A percentile compares a stretch with the other conserved stretches of the same genome.
Conservation (phyloP, 2,888 invertebrate species). For the Scaptomyza tumidula region DNA sequence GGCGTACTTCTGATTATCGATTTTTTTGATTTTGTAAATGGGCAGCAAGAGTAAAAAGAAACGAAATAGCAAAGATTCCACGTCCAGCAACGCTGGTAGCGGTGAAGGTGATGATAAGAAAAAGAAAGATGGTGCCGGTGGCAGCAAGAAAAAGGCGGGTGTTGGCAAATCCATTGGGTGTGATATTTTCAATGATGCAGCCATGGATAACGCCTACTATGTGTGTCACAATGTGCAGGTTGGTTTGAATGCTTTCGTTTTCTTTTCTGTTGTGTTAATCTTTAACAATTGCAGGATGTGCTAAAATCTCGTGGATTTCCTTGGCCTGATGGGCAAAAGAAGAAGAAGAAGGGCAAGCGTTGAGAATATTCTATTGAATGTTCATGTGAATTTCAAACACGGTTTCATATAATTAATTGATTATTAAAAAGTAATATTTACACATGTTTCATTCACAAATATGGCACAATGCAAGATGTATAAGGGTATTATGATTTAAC, state of each 20-base stretch:
- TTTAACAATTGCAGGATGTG: conserved; percentile 87
- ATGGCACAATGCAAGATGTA: neutral
- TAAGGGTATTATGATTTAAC: conserved; percentile 12
- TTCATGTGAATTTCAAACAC: neutral
- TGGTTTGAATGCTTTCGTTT: neutral
- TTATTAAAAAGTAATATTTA: neutral
- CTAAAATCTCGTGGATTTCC: conserved; percentile 94
- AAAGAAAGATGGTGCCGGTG: conserved; percentile 85
- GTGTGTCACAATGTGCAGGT: conserved; percentile 96
- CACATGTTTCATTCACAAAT: conserved; percentile 5
- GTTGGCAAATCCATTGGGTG: conserved; percentile 89
- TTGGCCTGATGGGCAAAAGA: conserved; percentile 94
- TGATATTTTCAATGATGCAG: conserved; percentile 94
- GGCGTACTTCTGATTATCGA: conserved; percentile 1
- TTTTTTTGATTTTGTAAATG: conserved; percentile 62
- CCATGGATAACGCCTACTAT: conserved; percentile 97
- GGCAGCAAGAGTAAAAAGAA: conserved; percentile 86
- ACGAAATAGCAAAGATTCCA: conserved; percentile 86
- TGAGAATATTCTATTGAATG: conserved; percentile 33
- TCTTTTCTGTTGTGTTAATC: neutral
- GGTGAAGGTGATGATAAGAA: conserved; percentile 84
- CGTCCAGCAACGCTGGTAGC: conserved; percentile 77
- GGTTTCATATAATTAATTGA: neutral
- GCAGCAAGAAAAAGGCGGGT: conserved; percentile 85
- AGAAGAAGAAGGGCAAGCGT: conserved; percentile 92